Percentiles rank a stretch among this genome's conserved stretches.
Evolutionary conservation across 1,140 invertebrate genomes (phyloP).

Genomic region (Mya arenaria): DNA sequence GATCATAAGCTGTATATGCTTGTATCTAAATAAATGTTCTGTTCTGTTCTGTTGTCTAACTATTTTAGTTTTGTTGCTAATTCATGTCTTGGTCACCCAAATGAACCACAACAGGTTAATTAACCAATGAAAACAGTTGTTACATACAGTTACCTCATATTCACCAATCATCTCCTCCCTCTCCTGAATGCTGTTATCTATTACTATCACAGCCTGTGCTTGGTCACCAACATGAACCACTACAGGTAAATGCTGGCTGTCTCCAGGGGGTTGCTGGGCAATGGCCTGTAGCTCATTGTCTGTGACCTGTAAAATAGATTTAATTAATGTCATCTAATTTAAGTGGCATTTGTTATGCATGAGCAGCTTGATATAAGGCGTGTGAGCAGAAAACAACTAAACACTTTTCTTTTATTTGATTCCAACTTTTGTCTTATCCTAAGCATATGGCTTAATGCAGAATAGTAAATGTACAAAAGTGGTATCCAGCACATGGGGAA

Average conservation of each 20-base stretch:
- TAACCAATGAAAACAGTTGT: neutral
- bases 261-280: slow-evolving; percentile 59
- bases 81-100: neutral
- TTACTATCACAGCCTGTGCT: slow-evolving; percentile 17
- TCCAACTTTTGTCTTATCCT: neutral
- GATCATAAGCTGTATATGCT: neutral
- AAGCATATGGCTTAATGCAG: neutral
- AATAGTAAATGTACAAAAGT: neutral
- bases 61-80: neutral
- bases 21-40: neutral
- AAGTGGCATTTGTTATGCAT: neutral
- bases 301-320: slow-evolving; percentile 66
- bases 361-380: neutral
- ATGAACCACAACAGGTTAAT: neutral
- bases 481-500: neutral
- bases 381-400: neutral
- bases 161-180: slow-evolving; percentile 55
- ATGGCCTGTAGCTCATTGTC: slow-evolving; percentile 79
- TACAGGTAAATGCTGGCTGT: slow-evolving; percentile 15
- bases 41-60: neutral
- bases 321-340: neutral
- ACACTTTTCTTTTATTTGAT: neutral
- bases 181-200: slow-evolving; percentile 36
- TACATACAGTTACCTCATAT: slow-evolving; percentile 25
- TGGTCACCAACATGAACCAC: slow-evolving; percentile 22